Conservation (phyloP, 2,888 invertebrate genomes). For the Psococerastis gibbosa region DNA sequence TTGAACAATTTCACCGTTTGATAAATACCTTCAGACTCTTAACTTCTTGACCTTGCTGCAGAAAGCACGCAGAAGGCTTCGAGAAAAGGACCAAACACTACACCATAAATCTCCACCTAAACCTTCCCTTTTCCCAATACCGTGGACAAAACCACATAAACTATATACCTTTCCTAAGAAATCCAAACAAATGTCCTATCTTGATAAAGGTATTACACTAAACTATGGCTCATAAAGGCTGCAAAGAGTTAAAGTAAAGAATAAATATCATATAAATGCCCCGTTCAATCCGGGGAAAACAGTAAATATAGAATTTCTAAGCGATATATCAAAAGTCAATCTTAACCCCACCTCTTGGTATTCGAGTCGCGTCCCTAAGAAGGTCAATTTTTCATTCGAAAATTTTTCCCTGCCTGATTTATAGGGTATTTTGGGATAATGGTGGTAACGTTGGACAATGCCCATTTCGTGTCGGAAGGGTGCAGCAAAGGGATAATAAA, state of each 20-base stretch:
- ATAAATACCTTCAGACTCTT: too few species aligned
- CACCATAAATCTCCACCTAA: not conserved
- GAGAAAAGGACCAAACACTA: too few species aligned
- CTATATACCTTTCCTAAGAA: not conserved
- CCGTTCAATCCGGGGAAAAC: constrained; percentile 6
- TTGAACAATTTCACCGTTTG: too few species aligned
- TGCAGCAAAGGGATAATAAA: too few species aligned
- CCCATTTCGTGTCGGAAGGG: too few species aligned
- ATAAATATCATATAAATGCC: constrained; percentile 3
- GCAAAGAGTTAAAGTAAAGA: not conserved
- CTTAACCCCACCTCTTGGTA: constrained; percentile 1
- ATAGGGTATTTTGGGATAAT: too few species aligned
- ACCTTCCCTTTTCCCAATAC: not conserved
- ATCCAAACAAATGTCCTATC: not conserved
- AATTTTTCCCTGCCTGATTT: too few species aligned
- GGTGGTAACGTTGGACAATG: too few species aligned
- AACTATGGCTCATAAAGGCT: not conserved
- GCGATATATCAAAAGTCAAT: constrained; percentile 11
- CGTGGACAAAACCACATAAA: not conserved
- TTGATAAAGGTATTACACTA: not conserved
- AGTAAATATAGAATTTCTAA: constrained; percentile 7
- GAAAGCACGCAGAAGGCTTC: too few species aligned
- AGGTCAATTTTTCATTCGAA: constrained; percentile 10
- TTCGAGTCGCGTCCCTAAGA: constrained; percentile 8
- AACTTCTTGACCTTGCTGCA: too few species aligned